Base-by-base conservation (phyloP, 1,140 invertebrate genomes). In the Listronotus oregonensis region DNA sequence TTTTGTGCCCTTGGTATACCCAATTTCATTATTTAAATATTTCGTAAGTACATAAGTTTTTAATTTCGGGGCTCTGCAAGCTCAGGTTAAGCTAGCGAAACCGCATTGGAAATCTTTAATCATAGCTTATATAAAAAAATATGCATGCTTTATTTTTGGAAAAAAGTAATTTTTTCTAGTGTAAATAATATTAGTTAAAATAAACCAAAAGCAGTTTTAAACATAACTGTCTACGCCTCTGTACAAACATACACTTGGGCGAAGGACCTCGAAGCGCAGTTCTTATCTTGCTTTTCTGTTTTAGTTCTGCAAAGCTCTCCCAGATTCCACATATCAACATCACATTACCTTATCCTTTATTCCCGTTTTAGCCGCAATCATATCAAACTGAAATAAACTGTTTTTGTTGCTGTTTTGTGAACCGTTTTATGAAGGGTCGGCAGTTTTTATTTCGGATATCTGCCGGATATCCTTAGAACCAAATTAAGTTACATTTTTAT, bases 271-370 rank as follows among this genome's bases (percentile, higher is more conserved):
- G 14, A 11, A 18, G 46, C 64, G 21, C 14, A 37, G 65, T 59
- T 57, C 56, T 67, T 67, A 67, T 70, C 65, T 32, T 32, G 32
- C 27, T 56, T 68, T 63, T 68, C 65, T 62, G 46, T 37, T 47
- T 42, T 21, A 55, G 27, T 42, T 54, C 42, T 21, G 42, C 31
- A 32, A 64, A 70, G 54, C 68, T 64, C 60, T 63, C 49, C 59
- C 65, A 63, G 68, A 70, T 70, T 68, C 59, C 71, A 68, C 69
- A 72, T 70, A 72, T 72, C 71, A 72, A 68, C 71, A 66, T 66
- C 63, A 57, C 58, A 66, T 66, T 66, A 62, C 59, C 50, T 66
- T 66, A 52, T 66, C 58, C 51, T 39, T 51, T 69, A 67, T 69
- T 54, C 55, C 49, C 34, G 11, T 42, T 65, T 58, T 65, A 65